These are phyloP conservation scores for Drosophila mettleri DNA, from an alignment of 2,888 invertebrate species.

Conservation along the genomic window DNA sequence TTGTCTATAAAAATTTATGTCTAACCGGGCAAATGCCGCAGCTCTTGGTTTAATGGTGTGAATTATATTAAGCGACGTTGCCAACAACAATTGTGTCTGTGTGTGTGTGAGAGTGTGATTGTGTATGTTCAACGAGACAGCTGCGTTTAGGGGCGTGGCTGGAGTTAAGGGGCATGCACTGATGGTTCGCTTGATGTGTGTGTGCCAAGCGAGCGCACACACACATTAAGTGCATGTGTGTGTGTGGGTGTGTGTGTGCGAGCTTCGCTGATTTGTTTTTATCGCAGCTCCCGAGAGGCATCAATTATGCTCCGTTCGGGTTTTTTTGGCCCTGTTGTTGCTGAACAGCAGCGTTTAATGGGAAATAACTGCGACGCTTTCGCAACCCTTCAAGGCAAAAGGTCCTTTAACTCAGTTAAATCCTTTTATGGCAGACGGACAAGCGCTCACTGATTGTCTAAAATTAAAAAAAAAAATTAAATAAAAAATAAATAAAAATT, in stretches of 20 bases:
- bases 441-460: slow-evolving; percentile 6
- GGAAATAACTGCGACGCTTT: slow-evolving; percentile 59
- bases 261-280: slow-evolving; percentile 75
- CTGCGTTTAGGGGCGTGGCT: slow-evolving; percentile 46
- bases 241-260: slow-evolving; percentile 40
- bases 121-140: slow-evolving; percentile 50
- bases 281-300: slow-evolving; percentile 79
- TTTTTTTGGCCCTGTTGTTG: slow-evolving; percentile 20
- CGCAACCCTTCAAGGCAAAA: slow-evolving; percentile 16
- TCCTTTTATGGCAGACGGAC: not conserved
- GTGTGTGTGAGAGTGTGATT: slow-evolving; percentile 11
- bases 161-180: slow-evolving; percentile 16
- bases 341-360: slow-evolving; percentile 53
- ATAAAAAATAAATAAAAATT: too few species aligned
- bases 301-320: slow-evolving; percentile 71
- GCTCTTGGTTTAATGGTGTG: slow-evolving; percentile 81
- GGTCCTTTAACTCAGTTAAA: slow-evolving; percentile 23
- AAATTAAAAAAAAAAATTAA: too few species aligned
- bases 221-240: slow-evolving; percentile 26
- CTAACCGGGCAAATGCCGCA: slow-evolving; percentile 75
- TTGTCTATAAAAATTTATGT: slow-evolving; percentile 79
- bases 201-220: slow-evolving; percentile 21
- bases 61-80: slow-evolving; percentile 73
- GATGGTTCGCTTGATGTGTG: slow-evolving; percentile 35
- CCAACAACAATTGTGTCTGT: slow-evolving; percentile 33